Base-by-base conservation (phyloP, 2,888 invertebrate species). In the Gastracanthus pulcherrimus region DNA sequence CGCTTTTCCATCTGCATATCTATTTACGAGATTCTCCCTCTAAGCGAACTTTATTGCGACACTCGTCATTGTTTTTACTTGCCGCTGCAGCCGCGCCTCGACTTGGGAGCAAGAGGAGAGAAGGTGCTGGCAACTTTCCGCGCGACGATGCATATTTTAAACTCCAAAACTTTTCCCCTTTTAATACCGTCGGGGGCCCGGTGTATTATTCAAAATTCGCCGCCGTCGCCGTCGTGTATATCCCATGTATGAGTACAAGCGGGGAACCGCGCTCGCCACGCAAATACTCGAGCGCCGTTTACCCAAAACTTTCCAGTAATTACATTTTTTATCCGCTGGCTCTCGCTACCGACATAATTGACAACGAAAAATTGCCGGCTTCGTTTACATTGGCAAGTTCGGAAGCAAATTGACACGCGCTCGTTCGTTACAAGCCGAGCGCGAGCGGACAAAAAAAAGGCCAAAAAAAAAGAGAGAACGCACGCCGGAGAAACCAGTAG, bases 301-400 rank as follows among this genome's bases (percentile, higher is more conserved):
- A 7, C 45, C 48, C 64, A 13, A 64, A 72, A 79, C 79, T 74
- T 75, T 48, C 74, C 11, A 62, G 36, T 31, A 80, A 75, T 80
- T 80, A 80, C 67, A 74, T 67, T 67, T 79, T 79, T 74, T 64
- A 71, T 66, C 13, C 51, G 29, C 26, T 13, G 26, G 48, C 51
- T 34, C 26, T 13, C n/a, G 48, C 51, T 16, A 19, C 45, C 48
- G 34, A 19, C 11, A 75, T 80, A 80, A 76, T 81, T 81, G 76
- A 76, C 72, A 62, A 80, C 9, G n/a, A 84, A 80, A 85, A 76
- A 70, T 75, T 58, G 41, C 55, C 41, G 78, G 55, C 55, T 66
- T 38, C 45, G 48, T 48, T 58, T 62, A 38, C 74, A 75, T 80
- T 38, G 38, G 69, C 75, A 19, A 45, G 11, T 69, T 76, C 7